These are phyloP conservation scores for Siphonodentalium dalli DNA, from an alignment of 2,888 invertebrate genomes.

Conservation along the genomic window DNA sequence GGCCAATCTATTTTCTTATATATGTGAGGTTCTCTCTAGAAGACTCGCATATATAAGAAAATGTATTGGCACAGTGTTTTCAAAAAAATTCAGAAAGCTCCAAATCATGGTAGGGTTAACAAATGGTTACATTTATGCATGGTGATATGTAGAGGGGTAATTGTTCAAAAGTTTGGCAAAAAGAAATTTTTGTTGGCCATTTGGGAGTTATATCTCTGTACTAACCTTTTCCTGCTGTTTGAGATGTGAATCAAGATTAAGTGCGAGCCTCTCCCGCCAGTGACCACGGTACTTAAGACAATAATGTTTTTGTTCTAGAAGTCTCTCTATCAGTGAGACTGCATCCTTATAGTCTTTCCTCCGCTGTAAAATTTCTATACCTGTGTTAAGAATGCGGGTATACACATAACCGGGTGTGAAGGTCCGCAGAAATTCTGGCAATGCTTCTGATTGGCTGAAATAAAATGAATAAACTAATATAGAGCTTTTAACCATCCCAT, in stretches of 20 bases:
- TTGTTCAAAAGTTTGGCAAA: too few species aligned
- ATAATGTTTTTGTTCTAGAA: slow-evolving; percentile 69
- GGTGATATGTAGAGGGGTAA: too few species aligned
- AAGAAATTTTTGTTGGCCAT: too few species aligned
- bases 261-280: slow-evolving; percentile 72
- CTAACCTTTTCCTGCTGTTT: slow-evolving; percentile 62
- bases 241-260: slow-evolving; percentile 71
- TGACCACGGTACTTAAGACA: slow-evolving; percentile 65
- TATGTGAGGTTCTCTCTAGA: too few species aligned
- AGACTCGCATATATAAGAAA: too few species aligned
- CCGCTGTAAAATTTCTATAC: slow-evolving; percentile 67
- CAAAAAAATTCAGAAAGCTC: too few species aligned
- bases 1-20: too few species aligned
- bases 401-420: slow-evolving; percentile 71
- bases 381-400: slow-evolving; percentile 63
- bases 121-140: too few species aligned
- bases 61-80: too few species aligned
- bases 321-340: slow-evolving; percentile 67
- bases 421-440: slow-evolving; percentile 70
- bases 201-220: too few species aligned
- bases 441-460: slow-evolving; percentile 47
- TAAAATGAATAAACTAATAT: slow-evolving; percentile 1
- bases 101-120: too few species aligned
- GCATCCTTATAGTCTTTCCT: slow-evolving; percentile 67
- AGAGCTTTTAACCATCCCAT: background rate